phyloP scores from a whole-genome alignment of 2,113 vertebrate species.

The Scortum barcoo region DNA sequence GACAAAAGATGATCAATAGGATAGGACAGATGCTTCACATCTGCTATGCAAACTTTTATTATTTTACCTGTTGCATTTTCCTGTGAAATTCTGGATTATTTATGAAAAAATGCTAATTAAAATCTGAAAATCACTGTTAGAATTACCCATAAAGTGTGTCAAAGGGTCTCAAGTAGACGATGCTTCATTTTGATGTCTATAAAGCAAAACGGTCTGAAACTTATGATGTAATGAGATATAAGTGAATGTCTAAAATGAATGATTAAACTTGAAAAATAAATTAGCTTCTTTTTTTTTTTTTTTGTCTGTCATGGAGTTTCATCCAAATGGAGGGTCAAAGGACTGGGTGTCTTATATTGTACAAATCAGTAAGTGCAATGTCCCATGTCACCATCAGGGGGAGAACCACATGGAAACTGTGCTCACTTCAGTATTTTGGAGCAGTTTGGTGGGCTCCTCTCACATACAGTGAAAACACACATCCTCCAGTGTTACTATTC shows the following conservation, averaged over 20 bases:
- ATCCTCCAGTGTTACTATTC: not conserved
- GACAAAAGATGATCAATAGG: too few species aligned
- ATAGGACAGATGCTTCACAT: too few species aligned
- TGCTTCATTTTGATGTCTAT: not conserved
- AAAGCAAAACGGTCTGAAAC: not conserved
- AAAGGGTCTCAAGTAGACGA: too few species aligned
- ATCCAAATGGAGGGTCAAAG: not conserved
- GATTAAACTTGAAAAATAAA: not conserved
- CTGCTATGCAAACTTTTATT: not conserved
- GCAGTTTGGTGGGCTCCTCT: not conserved
- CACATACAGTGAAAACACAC: not conserved
- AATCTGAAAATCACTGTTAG: too few species aligned
- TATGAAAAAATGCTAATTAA: too few species aligned
- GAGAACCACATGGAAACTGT: not conserved
- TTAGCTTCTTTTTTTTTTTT: too few species aligned
- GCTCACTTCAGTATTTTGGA: not conserved
- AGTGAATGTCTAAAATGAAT: not conserved
- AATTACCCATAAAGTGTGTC: too few species aligned
- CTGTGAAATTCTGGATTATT: not conserved
- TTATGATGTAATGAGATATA: not conserved
- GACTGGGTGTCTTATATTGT: not conserved
- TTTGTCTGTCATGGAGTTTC: not conserved
- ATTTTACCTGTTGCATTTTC: not conserved
- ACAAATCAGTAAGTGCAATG: not conserved
- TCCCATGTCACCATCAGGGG: not conserved